phyloP scores from a whole-genome alignment of 2,888 invertebrate species.

The Torymus aiolomorphi region DNA sequence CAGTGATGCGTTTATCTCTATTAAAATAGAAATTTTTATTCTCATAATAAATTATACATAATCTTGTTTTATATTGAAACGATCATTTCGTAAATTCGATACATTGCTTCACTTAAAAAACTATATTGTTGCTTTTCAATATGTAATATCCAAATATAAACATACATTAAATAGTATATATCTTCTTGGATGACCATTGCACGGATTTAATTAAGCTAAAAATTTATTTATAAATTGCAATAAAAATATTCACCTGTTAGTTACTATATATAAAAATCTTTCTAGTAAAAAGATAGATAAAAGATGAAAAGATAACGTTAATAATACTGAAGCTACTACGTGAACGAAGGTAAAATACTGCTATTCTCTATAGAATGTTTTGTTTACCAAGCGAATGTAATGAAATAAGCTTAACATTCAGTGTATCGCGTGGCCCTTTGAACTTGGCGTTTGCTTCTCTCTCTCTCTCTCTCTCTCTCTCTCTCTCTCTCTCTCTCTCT shows the following conservation, averaged over 20 bases:
- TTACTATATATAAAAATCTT: neutral
- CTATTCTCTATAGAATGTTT: too few species aligned
- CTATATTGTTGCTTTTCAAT: neutral
- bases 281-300: neutral
- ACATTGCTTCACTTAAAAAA: conserved; percentile 3
- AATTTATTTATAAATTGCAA: too few species aligned
- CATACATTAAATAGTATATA: neutral
- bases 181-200: too few species aligned
- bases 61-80: neutral
- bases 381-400: conserved; percentile 4
- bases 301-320: neutral
- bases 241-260: too few species aligned
- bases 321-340: conserved; percentile 31
- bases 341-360: conserved; percentile 12
- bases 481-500: too few species aligned
- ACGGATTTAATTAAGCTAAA: too few species aligned
- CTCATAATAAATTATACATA: neutral
- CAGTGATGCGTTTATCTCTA: conserved; percentile 12
- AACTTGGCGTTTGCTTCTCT: too few species aligned
- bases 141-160: neutral
- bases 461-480: too few species aligned
- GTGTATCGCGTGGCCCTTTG: neutral
- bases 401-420: neutral
- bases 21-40: conserved; percentile 26
- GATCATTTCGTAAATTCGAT: conserved; percentile 4